phyloP scores from a whole-genome alignment of 2,113 vertebrate species.

The Engystomops pustulosus region DNA sequence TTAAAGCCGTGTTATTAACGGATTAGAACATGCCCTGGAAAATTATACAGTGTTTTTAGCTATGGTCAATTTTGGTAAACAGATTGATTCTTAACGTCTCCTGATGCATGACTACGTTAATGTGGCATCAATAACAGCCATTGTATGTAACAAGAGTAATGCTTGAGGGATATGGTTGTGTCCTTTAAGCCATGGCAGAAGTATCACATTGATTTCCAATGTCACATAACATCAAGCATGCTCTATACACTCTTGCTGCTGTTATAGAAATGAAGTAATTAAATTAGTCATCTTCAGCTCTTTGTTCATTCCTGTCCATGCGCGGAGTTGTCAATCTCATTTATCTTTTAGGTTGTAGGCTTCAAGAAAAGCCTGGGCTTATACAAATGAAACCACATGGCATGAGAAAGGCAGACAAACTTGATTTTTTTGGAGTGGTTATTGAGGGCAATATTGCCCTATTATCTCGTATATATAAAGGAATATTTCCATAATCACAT shows the following conservation, averaged over 20 bases:
- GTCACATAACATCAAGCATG: conserved; percentile 47
- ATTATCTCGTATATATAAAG: neutral
- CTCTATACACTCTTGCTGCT: conserved; percentile 18
- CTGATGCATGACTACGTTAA: conserved; percentile 44
- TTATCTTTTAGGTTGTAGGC: conserved; percentile 20
- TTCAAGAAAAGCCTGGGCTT: neutral
- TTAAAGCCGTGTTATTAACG: conserved; percentile 38
- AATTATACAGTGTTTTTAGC: neutral
- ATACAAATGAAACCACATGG: neutral
- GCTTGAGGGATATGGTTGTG: conserved; percentile 35
- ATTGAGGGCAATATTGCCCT: neutral
- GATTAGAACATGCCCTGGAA: conserved; percentile 9
- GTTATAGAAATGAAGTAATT: conserved; percentile 43
- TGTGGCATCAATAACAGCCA: conserved; percentile 6
- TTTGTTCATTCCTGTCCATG: conserved; percentile 17
- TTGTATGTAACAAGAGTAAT: conserved; percentile 26
- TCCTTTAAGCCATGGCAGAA: conserved; percentile 39
- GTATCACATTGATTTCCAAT: conserved; percentile 70
- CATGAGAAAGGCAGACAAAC: neutral
- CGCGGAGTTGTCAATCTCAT: conserved; percentile 18
- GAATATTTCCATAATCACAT: neutral
- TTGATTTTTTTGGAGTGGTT: neutral
- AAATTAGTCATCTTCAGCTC: conserved; percentile 34
- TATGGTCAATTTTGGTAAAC: conserved; percentile 30
- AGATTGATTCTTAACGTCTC: conserved; percentile 17